A percentile compares a stretch with the other conserved stretches of the same genome.
Conservation (phyloP, 2,888 invertebrate genomes). For the Gnatocerus cornutus region DNA sequence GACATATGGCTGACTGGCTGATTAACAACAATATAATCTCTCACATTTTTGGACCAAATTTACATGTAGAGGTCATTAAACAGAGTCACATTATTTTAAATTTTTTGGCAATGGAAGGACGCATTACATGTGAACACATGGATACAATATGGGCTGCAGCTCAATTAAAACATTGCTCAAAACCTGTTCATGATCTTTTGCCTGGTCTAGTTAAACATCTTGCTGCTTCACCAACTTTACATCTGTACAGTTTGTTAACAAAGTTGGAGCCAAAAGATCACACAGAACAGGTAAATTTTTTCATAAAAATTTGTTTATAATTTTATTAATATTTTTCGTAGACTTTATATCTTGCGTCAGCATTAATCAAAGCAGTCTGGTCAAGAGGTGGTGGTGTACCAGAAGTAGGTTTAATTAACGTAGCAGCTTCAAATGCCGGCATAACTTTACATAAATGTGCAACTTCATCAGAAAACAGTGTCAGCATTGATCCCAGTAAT, state of each 20-base stretch:
- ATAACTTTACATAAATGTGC: constrained; percentile 73
- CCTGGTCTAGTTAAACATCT: constrained; percentile 93
- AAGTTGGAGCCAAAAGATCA: constrained; percentile 92
- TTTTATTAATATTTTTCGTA: constrained; percentile 65
- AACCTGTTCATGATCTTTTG: constrained; percentile 92
- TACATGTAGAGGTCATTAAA: constrained; percentile 96
- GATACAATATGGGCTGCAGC: constrained; percentile 96
- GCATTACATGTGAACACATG: constrained; percentile 91
- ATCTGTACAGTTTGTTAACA: constrained; percentile 90
- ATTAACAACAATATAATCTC: constrained; percentile 92
- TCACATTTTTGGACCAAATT: constrained; percentile 96
- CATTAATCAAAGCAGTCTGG: constrained; percentile 94
- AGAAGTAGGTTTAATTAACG: constrained; percentile 68
- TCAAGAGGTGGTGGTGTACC: constrained; percentile 78
- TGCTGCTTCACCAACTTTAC: constrained; percentile 90
- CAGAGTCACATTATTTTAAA: constrained; percentile 95
- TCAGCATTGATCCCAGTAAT: constrained; percentile 86
- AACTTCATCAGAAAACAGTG: constrained; percentile 85
- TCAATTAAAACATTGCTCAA: constrained; percentile 94
- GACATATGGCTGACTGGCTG: constrained; percentile 91
- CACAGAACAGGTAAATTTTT: constrained; percentile 83
- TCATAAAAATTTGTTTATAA: not conserved
- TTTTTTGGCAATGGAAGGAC: constrained; percentile 93
- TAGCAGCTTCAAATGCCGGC: constrained; percentile 70
- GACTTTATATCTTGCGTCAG: constrained; percentile 92